A percentile compares a stretch with the other conserved stretches of the same genome.
phyloP scores from a whole-genome alignment of 2,888 invertebrate genomes.

The Apantesis nais region DNA sequence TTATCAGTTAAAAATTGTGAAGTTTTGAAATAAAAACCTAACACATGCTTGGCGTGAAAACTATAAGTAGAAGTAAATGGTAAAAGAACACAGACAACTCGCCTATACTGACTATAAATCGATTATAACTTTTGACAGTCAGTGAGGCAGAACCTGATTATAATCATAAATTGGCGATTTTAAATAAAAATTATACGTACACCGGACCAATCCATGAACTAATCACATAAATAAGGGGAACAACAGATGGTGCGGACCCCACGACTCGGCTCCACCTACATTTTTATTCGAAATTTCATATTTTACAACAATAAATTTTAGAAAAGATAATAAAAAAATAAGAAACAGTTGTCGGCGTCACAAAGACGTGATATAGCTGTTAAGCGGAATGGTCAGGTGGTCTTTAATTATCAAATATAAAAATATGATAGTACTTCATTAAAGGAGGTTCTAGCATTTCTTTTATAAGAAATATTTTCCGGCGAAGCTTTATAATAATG shows the following conservation, averaged over 20 bases:
- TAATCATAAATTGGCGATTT: slow-evolving; percentile 78
- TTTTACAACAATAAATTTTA: slow-evolving; percentile 78
- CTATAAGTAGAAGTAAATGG: slow-evolving; percentile 4
- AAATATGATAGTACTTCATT: slow-evolving; percentile 80
- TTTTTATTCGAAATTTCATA: slow-evolving; percentile 66
- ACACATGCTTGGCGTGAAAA: slow-evolving; percentile 6
- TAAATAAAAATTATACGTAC: slow-evolving; percentile 73
- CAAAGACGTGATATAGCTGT: slow-evolving; percentile 76
- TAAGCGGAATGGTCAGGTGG: slow-evolving; percentile 69
- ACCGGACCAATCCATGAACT: slow-evolving; percentile 67
- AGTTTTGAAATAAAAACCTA: slow-evolving; percentile 16
- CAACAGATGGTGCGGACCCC: slow-evolving; percentile 74
- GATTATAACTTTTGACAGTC: slow-evolving; percentile 49
- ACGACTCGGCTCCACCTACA: slow-evolving; percentile 62
- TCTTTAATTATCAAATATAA: slow-evolving; percentile 79
- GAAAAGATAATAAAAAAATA: slow-evolving; percentile 62
- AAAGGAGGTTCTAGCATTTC: slow-evolving; percentile 62
- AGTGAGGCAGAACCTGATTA: slow-evolving; percentile 60
- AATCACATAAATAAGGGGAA: slow-evolving; percentile 80
- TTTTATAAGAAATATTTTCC: slow-evolving; percentile 66
- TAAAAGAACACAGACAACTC: slow-evolving; percentile 34
- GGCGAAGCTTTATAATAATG: slow-evolving; percentile 57
- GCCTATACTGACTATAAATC: slow-evolving; percentile 45
- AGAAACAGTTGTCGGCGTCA: slow-evolving; percentile 65
- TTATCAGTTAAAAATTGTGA: neutral